phyloP scores from a whole-genome alignment of 2,113 vertebrate species.

The Hippocampus zosterae region DNA sequence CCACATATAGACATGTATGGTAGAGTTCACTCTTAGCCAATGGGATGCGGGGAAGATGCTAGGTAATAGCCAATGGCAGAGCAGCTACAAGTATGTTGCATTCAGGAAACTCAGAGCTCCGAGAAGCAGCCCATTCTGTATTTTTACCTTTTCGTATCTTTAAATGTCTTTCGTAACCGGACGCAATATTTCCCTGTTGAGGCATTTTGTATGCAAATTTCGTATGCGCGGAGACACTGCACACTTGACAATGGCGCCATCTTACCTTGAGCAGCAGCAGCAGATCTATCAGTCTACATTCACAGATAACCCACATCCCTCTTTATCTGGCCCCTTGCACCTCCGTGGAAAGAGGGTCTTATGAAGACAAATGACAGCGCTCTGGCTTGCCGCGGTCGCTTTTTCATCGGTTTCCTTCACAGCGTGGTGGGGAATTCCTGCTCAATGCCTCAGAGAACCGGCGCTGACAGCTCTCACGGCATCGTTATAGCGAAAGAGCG shows the following conservation, averaged over 20 bases:
- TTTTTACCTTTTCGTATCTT: too few relatives aligned
- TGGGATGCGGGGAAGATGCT: not conserved
- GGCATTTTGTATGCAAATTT: too few relatives aligned
- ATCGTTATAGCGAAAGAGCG: not conserved
- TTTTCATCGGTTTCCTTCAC: conserved; percentile 35
- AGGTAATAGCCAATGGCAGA: not conserved
- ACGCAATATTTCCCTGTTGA: too few relatives aligned
- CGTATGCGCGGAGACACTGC: not conserved
- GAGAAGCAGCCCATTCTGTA: too few relatives aligned
- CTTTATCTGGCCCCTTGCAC: conserved; percentile 9
- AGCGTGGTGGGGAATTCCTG: conserved; percentile 27
- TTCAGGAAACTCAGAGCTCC: too few relatives aligned
- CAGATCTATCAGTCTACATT: conserved; percentile 41
- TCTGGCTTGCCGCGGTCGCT: conserved; percentile 23
- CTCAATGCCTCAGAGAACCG: conserved; percentile 15
- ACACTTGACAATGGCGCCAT: conserved; percentile 25
- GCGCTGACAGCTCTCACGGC: conserved; percentile 22
- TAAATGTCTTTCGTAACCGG: too few relatives aligned
- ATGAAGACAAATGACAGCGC: conserved; percentile 56
- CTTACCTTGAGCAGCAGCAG: conserved; percentile 22
- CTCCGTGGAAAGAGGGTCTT: conserved; percentile 35
- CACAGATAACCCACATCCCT: conserved; percentile 45
- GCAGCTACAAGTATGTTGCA: too few relatives aligned
- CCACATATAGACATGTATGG: too few relatives aligned
- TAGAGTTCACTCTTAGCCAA: too few relatives aligned